Evolutionary conservation across 1,140 invertebrate genomes (phyloP), one percentile per base, ranked within the genome.

Genomic region (Antheraea pernyi): DNA sequence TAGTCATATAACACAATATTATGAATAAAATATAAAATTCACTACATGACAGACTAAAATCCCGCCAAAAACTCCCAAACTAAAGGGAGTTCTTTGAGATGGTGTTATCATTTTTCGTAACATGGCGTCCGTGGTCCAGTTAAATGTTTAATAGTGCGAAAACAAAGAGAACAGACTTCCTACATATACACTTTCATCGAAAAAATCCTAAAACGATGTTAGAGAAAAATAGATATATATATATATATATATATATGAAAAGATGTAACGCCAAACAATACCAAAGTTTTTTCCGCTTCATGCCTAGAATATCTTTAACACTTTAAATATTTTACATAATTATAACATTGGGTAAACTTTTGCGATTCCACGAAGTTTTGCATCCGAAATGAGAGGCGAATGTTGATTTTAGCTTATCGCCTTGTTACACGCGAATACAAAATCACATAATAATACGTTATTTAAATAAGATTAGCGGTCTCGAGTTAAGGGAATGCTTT

Each of bases 381-480:
- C 69, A 70, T 68, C 39, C 19, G 62, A 65, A 69, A 69, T 59
- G 59, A 65, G 70, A 37, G 36, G 22, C 58, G 46, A 69, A 64
- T 70, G 73, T 78, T 75, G 76, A 72, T 73, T 73, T 69, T 66
- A 59, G 71, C 73, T 78, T 78, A 78, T 78, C 76, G 36, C 67
- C 59, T 61, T 67, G 62, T 74, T 71, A 75, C 76, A 78, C 76
- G 64, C 76, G 71, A 75, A 71, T 75, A 48, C 71, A 65, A 69
- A 75, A 78, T 78, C 72, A 78, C 62, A 67, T 74, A 69, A 77
- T 77, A 78, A 78, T 72, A 78, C 73, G 69, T 78, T 75, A 73
- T 73, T 73, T 69, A 72, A 75, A 78, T 75, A 70, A 78, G 76
- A 78, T 77, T 77, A 77, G 64, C 62, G 61, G 63, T 59, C 63